Evolutionary conservation across 2,888 invertebrate species (phyloP), one percentile per base, ranked within the genome.

Genomic region (Netelia virgata): DNA sequence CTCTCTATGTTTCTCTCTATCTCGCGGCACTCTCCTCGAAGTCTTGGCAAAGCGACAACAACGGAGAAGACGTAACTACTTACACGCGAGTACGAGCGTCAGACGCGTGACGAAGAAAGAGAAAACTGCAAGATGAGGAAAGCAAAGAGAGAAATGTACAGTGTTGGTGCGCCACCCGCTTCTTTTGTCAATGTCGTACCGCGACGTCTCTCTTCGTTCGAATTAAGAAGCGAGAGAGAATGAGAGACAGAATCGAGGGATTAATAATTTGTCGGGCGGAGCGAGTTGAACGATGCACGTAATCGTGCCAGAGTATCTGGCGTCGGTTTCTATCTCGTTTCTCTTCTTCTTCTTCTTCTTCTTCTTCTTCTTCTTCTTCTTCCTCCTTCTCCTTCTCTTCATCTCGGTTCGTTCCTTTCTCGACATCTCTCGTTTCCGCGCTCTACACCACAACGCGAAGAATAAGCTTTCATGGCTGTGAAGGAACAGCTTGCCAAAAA

Each of bases 221-320:
- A 89, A 91, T 91, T 90, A 91, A 91, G 89, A 89, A 90, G 86
- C 88, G 86, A 87, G 88, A 87, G 89, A 87, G 87, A 88, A 86
- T 82, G 90, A 87, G 88, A 87, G 88, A 86, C 87, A n/a, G 66
- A 14, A 63, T 57, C 57, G 63, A 69, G 86, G 87, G 89, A 91
- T 91, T 91, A 91, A 91, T 91, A 91, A 91, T 91, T 91, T 90
- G 91, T 91, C 89, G 85, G 85, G 83, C 53, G 74, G 78, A 83
- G 50, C 85, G 43, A 66, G 63, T 74, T 63, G 43, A 73, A 53
- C 53, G 76, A 57, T 36, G 55, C 16, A 11, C 23, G 61, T 84
- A 87, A 89, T 89, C 88, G 87, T 83, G 74, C 50, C 85, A 84
- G 75, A 86, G 85, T 86, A 84, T 84, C 86, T 82, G 81, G 79